Conservation (phyloP, 2,888 invertebrate genomes). For the Spodoptera picta region DNA sequence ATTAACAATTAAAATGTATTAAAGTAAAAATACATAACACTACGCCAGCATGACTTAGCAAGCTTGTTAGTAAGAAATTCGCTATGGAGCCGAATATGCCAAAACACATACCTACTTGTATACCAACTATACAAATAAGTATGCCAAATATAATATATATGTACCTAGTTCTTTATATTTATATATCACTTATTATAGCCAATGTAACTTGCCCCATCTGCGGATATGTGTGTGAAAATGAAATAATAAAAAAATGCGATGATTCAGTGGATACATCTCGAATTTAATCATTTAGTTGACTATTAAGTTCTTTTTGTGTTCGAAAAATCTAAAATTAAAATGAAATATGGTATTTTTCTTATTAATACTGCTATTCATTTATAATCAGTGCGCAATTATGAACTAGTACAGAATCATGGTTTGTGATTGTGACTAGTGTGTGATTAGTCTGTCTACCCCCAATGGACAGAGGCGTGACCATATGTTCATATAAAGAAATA, state of each 20-base stretch:
- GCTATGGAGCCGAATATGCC: conserved; percentile 27
- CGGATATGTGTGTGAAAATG: not conserved
- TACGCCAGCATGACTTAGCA: conserved; percentile 31
- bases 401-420: too few species aligned
- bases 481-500: too few species aligned
- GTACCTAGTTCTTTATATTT: too few species aligned
- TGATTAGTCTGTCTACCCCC: too few species aligned
- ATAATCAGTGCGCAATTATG: too few species aligned
- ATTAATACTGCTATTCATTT: too few species aligned
- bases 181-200: not conserved
- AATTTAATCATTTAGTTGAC: conserved; percentile 1
- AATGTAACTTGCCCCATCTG: not conserved
- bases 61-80: conserved; percentile 26
- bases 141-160: conserved; percentile 5
- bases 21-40: conserved; percentile 11
- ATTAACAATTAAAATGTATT: not conserved
- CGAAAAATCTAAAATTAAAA: too few species aligned
- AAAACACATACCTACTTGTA: conserved; percentile 6
- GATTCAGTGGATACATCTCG: conserved; percentile 6
- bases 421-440: too few species aligned
- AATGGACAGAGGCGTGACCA: too few species aligned
- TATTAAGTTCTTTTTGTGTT: not conserved
- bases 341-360: too few species aligned
- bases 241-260: conserved; percentile 17
- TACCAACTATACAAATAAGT: conserved; percentile 29